Evolutionary conservation across 2,888 invertebrate species (phyloP), one percentile per base, ranked within the genome.

Genomic region (Aspidiotus destructor): DNA sequence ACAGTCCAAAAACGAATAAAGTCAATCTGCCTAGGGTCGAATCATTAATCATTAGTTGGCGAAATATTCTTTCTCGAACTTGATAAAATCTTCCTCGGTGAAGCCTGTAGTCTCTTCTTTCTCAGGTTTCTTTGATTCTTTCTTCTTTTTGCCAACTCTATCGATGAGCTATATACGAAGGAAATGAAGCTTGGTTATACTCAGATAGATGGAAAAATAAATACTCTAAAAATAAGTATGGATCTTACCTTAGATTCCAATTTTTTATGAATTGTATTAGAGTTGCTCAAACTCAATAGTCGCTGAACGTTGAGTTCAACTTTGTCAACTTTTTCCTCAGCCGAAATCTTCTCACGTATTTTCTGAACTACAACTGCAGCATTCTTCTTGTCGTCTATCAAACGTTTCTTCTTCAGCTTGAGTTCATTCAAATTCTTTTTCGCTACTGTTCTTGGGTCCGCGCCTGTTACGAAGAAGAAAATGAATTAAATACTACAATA

Each of bases 41-140:
- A 71, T 75, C 75, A 72, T 73, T 73, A 67, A 70, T 68, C 69
- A 71, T 71, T 70, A 73, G 70, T 72, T 72, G 65, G 80, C 82
- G 76, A 82, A 80, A 73, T 85, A 84, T 76, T 86, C 84, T 62
- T 80, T 79, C 75, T 86, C 86, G 76, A 87, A 87, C 71, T 82
- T 82, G 70, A 81, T 78, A 73, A 86, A 86, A 62, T 85, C 84
- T 75, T 86, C 86, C 74, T 85, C 84, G 0, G 87, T 86, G 75
- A 89, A 88, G 15, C 81, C 85, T 0, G 86, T 84, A 69, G 80
- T 79, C 72, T 83, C 78, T 60, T 72, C 71, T 71, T 81, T 71
- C 16, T 52, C 15, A 53, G 48, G 15, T 16, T 61, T 10, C n/a
- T n/a, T n/a, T 2, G 42, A 52, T 60, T 41, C 60, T 61, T 61